Evolutionary conservation across 2,797 vertebrate species (phyloP).

Genomic region (Pipistrellus pipistrellus): DNA sequence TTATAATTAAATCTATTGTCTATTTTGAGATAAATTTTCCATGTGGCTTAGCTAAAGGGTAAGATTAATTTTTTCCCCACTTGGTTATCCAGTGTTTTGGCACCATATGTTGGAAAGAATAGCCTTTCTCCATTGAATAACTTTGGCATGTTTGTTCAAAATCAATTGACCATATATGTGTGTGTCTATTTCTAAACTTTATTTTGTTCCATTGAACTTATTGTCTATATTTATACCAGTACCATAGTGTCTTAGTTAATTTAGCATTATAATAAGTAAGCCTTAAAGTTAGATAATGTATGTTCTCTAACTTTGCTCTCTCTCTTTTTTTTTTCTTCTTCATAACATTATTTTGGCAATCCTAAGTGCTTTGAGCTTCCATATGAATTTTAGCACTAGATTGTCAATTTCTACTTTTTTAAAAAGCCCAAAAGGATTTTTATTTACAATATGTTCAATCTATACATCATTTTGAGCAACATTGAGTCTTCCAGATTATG

Average conservation of each 20-base stretch:
- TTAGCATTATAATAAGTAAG: not conserved
- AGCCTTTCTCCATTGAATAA: constrained; percentile 32
- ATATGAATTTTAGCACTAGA: not conserved
- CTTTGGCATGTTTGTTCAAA: constrained; percentile 49
- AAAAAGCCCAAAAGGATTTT: not conserved
- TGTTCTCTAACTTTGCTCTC: not conserved
- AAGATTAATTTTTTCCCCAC: not conserved
- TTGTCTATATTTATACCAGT: constrained; percentile 11
- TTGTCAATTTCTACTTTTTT: not conserved
- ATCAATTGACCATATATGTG: not conserved
- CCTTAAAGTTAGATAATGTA: not conserved
- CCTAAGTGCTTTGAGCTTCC: not conserved
- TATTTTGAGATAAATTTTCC: constrained; percentile 40
- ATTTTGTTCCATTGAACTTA: not conserved
- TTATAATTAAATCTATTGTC: not conserved
- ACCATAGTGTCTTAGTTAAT: not conserved
- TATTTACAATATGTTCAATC: not conserved
- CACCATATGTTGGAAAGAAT: constrained; percentile 27
- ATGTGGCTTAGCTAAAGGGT: not conserved
- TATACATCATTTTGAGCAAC: not conserved
- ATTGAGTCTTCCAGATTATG: not conserved
- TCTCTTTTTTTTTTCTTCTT: not conserved
- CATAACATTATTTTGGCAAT: not conserved
- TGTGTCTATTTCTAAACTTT: constrained; percentile 16
- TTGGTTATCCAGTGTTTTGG: not conserved